Conservation (phyloP, 2,113 vertebrate species). For the Lepidothrix coronata region DNA sequence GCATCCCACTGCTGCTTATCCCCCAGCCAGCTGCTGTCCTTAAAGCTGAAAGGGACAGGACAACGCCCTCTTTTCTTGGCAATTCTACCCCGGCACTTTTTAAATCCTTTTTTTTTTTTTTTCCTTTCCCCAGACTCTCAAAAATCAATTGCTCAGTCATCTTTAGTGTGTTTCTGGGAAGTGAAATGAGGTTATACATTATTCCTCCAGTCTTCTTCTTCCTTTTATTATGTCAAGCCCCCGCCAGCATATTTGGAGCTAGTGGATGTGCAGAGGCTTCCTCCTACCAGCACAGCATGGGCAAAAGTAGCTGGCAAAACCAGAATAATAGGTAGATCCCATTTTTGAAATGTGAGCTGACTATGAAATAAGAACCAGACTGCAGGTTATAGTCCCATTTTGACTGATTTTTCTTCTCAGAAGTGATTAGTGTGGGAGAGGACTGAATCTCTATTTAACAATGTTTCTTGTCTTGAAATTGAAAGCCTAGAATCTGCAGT, state of each 20-base stretch:
- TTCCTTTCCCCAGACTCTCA: not conserved
- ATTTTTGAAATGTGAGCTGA: not conserved
- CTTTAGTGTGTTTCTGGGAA: conserved; percentile 54
- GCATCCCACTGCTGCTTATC: not conserved
- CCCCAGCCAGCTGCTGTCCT: not conserved
- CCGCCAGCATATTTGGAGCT: not conserved
- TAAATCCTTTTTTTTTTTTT: not conserved
- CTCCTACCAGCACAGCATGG: not conserved
- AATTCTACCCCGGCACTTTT: not conserved
- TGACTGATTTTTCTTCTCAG: not conserved
- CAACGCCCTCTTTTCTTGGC: not conserved
- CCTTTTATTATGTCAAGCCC: not conserved
- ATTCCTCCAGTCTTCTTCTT: not conserved
- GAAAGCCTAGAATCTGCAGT: not conserved
- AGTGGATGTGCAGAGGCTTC: not conserved
- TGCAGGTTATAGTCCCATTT: not conserved
- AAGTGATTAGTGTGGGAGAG: not conserved
- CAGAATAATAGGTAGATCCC: not conserved
- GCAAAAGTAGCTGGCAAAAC: not conserved
- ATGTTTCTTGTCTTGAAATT: not conserved
- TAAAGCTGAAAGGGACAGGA: not conserved
- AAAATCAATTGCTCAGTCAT: conserved; percentile 13
- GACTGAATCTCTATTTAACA: not conserved
- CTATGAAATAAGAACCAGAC: not conserved
- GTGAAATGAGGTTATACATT: not conserved